A percentile compares a stretch with the other conserved stretches of the same genome.
Evolutionary conservation across 2,888 invertebrate genomes (phyloP).

Genomic region (Mythimna loreyi): DNA sequence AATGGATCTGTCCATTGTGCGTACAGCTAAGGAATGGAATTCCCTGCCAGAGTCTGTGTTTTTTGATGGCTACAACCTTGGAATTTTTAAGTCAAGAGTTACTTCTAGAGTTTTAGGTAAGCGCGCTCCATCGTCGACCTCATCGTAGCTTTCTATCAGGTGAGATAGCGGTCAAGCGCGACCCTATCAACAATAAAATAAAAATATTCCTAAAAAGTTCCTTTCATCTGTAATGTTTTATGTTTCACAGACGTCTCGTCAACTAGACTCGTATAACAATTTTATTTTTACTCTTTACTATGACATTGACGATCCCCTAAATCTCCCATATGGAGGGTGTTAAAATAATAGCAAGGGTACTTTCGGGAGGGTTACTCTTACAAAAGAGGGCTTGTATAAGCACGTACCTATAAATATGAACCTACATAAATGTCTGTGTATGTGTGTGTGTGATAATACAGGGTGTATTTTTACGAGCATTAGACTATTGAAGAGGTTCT

Average conservation of each 20-base stretch:
- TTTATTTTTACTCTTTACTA: slow-evolving; percentile 31
- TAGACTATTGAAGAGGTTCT: not conserved
- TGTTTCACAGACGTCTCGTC: not conserved
- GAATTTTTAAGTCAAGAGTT: too few species aligned
- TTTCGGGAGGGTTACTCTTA: slow-evolving; percentile 58
- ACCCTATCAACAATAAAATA: too few species aligned
- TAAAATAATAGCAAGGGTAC: slow-evolving; percentile 77
- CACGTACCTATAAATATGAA: slow-evolving; percentile 8
- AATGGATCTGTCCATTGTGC: too few species aligned
- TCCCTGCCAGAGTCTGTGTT: too few species aligned
- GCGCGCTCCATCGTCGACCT: too few species aligned
- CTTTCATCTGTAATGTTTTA: not conserved
- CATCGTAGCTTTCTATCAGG: too few species aligned
- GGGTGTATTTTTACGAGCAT: slow-evolving; percentile 6
- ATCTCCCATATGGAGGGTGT: slow-evolving; percentile 74
- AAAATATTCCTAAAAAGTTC: too few species aligned
- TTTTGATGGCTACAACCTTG: too few species aligned
- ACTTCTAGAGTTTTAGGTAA: too few species aligned
- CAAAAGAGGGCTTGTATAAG: slow-evolving; percentile 61
- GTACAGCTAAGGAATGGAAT: too few species aligned
- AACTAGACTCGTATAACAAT: slow-evolving; percentile 20
- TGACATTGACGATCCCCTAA: slow-evolving; percentile 46
- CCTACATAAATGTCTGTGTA: not conserved
- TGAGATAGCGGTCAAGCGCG: too few species aligned
- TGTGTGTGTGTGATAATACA: slow-evolving; percentile 26